These are phyloP conservation scores for Melanotaenia parkinsoni DNA, from an alignment of 2,797 vertebrate genomes.

Conservation along the genomic window DNA sequence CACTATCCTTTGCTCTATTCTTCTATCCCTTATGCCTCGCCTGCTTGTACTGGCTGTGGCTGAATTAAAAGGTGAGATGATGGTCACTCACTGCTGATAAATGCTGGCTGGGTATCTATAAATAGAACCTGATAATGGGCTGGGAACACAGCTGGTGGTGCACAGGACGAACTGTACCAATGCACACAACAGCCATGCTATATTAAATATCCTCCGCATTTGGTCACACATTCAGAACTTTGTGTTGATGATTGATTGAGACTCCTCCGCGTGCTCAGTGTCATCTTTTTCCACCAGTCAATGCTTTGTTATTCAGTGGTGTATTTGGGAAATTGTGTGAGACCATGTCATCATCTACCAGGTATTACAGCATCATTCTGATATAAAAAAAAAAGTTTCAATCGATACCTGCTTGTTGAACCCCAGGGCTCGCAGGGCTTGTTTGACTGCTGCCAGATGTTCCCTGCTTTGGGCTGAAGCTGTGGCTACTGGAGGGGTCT, in stretches of 20 bases:
- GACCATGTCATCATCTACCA: constrained; percentile 1
- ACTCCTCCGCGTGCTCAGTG: not conserved
- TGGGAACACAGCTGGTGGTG: constrained; percentile 51
- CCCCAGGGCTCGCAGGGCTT: constrained; percentile 87
- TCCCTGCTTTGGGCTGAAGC: constrained; percentile 87
- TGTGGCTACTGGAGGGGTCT: constrained; percentile 65
- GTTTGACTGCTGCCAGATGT: constrained; percentile 84
- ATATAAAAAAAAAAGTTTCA: not conserved
- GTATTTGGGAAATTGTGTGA: not conserved
- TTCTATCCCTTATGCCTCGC: constrained; percentile 14
- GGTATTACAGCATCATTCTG: not conserved
- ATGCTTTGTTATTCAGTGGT: constrained; percentile 9
- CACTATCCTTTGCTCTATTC: constrained; percentile 38
- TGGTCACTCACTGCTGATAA: constrained; percentile 72
- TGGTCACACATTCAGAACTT: constrained; percentile 19
- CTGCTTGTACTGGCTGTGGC: constrained; percentile 43
- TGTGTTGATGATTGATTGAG: constrained; percentile 18
- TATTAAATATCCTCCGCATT: constrained; percentile 23
- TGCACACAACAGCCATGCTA: constrained; percentile 5
- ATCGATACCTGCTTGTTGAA: constrained; percentile 89
- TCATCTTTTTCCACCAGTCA: constrained; percentile 7
- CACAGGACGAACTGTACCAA: constrained; percentile 45
- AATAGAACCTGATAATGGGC: constrained; percentile 73
- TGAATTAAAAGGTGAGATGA: constrained; percentile 75
- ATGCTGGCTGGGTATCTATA: constrained; percentile 71